A percentile compares a stretch with the other conserved stretches of the same genome.
Evolutionary conservation across 2,888 invertebrate species (phyloP).

Genomic region (Sphaerophoria rueppellii): DNA sequence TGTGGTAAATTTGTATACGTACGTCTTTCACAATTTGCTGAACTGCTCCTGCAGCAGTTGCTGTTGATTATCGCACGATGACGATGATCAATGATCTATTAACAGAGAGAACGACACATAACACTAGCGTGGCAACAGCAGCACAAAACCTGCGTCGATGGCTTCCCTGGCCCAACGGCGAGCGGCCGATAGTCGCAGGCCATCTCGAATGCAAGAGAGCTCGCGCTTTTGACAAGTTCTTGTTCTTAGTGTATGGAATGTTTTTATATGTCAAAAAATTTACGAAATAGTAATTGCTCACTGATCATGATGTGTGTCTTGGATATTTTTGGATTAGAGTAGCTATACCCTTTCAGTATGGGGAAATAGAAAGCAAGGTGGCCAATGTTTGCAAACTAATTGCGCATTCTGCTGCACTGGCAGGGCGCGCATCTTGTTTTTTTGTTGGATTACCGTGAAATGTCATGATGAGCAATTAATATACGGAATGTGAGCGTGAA

Average conservation of each 20-base stretch:
- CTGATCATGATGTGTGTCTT: constrained; percentile 35
- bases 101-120: constrained; percentile 65
- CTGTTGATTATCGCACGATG: constrained; percentile 68
- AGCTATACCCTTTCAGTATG: not conserved
- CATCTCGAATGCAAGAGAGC: not conserved
- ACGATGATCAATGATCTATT: constrained; percentile 73
- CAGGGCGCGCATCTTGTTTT: constrained; percentile 55
- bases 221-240: constrained; percentile 1
- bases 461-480: constrained; percentile 71
- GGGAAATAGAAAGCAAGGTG: constrained; percentile 48
- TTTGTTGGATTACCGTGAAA: constrained; percentile 51
- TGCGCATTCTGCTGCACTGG: constrained; percentile 66
- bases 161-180: not conserved
- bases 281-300: constrained; percentile 62
- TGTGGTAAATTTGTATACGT: not conserved
- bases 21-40: constrained; percentile 18
- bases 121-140: constrained; percentile 61
- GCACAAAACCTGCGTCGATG: constrained; percentile 14
- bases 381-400: constrained; percentile 68
- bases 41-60: constrained; percentile 44
- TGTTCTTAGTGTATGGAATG: constrained; percentile 35
- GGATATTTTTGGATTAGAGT: constrained; percentile 50
- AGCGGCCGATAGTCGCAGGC: constrained; percentile 3
- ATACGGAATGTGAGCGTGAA: constrained; percentile 67
- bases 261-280: constrained; percentile 60